These are phyloP conservation scores for Aspidiotus destructor DNA, from an alignment of 2,888 invertebrate species.

Conservation along the genomic window DNA sequence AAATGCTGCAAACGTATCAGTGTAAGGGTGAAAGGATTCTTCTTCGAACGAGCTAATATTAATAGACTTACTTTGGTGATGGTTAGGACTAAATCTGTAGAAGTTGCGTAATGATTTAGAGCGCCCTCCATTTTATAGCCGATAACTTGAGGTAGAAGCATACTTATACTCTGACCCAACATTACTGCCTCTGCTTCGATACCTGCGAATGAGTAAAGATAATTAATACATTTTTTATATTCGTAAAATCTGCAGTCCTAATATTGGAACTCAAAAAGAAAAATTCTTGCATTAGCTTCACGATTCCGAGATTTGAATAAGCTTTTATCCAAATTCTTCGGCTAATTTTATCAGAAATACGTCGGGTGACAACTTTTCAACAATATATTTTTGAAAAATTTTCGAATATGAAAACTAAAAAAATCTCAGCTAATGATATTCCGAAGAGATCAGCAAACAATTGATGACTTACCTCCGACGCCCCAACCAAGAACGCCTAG, in stretches of 20 bases:
- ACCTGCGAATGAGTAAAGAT: slow-evolving; percentile 45
- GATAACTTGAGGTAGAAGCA: slow-evolving; percentile 91
- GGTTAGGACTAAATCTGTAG: slow-evolving; percentile 93
- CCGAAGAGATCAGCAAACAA: neutral
- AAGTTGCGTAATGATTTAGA: slow-evolving; percentile 73
- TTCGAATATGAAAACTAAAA: too few relatives aligned
- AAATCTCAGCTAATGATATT: too few relatives aligned
- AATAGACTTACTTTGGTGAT: slow-evolving; percentile 71
- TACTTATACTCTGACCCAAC: slow-evolving; percentile 94
- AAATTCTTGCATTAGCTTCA: too few relatives aligned
- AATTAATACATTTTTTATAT: neutral
- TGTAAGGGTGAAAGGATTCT: too few relatives aligned
- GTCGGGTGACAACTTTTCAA: too few relatives aligned
- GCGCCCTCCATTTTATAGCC: slow-evolving; percentile 82
- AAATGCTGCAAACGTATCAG: slow-evolving; percentile 53
- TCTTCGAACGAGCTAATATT: too few relatives aligned
- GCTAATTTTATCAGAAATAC: too few relatives aligned
- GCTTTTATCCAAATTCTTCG: too few relatives aligned
- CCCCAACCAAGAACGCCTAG: slow-evolving; percentile 96
- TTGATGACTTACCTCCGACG: slow-evolving; percentile 55
- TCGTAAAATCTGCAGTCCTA: neutral
- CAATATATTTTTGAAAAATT: too few relatives aligned
- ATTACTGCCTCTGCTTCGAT: slow-evolving; percentile 99
- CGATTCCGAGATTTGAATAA: too few relatives aligned
- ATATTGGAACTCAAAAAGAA: too few relatives aligned